Evolutionary conservation across 2,888 invertebrate genomes (phyloP), one percentile per base, ranked within the genome.

Genomic region (Epinotia nisella): DNA sequence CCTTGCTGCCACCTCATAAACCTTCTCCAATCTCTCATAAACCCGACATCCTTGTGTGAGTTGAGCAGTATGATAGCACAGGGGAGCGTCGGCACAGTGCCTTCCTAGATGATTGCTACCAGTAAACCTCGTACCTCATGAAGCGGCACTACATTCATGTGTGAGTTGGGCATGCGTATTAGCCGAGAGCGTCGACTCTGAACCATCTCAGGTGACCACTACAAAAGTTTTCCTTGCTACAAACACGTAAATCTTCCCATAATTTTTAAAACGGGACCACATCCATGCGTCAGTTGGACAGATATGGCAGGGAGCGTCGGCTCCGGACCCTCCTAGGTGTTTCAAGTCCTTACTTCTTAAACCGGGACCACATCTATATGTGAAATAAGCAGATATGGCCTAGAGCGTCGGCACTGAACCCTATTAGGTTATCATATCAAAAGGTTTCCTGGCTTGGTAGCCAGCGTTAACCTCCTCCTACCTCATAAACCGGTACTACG

Each of bases 221-320:
- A 0, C n/a, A 49, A 4, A 15, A 49, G n/a, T 5, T 49, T 49
- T n/a, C 49, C 15, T n/a, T 15, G 15, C 5, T 13, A 41, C 41
- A 41, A 13, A 2, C 41, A 13, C 3, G 11, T 41, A 13, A 13
- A 1, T 13, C 2, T 35, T 11, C 15, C 19, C 39, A 0, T 90
- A 97, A 97, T 79, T 95, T 95, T 87, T 96, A 97, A 0, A 98
- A 98, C 4, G 99, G 98, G 0, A 99, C 99, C 0, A 99, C 99
- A 88, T 99, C 99, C 95, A 97, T 98, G 85, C 99, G 99, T 0
- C 98, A 98, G 86, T 98, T 98, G 9, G 99, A 94, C 69, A 99
- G 87, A 1, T 74, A 99, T 94, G 0, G 97, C 88, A 0, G 96
- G 95, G 61, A 96, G 88, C 0, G 94, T 87, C 0, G 97, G 96